Conservation (phyloP, 2,797 vertebrate species). For the Aulostomus chinensis region DNA sequence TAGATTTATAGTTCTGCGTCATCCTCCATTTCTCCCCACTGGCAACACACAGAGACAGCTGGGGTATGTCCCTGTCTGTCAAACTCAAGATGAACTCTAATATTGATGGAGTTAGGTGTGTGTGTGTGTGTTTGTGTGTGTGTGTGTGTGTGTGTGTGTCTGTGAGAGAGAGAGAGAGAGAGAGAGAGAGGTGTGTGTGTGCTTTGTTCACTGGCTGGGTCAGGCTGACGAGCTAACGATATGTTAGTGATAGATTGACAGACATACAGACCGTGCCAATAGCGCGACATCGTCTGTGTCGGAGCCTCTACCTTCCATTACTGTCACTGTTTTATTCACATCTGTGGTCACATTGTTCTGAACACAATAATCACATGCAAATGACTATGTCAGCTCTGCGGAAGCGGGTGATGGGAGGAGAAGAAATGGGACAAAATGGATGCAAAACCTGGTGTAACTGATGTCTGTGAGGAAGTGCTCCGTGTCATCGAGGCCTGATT, state of each 20-base stretch:
- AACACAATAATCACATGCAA: slow-evolving; percentile 64
- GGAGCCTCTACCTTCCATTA: slow-evolving; percentile 28
- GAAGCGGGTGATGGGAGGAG: slow-evolving; percentile 51
- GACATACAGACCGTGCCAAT: slow-evolving; percentile 5
- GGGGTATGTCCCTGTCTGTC: slow-evolving; percentile 52
- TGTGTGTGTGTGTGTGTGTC: slow-evolving; percentile 9
- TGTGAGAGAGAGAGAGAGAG: too few species aligned
- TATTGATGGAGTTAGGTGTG: slow-evolving; percentile 20
- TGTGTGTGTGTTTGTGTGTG: slow-evolving; percentile 3
- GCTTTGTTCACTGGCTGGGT: slow-evolving; percentile 10
- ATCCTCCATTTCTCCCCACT: slow-evolving; percentile 25
- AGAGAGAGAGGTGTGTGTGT: neutral
- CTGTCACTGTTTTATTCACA: slow-evolving; percentile 49
- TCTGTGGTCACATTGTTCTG: slow-evolving; percentile 37
- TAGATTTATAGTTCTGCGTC: slow-evolving; percentile 34
- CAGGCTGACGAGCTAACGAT: slow-evolving; percentile 29
- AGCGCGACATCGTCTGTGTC: slow-evolving; percentile 4
- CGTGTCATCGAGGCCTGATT: slow-evolving; percentile 37
- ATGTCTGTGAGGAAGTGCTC: slow-evolving; percentile 64
- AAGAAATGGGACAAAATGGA: slow-evolving; percentile 63
- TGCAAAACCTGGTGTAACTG: slow-evolving; percentile 79
- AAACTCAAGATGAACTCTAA: slow-evolving; percentile 62
- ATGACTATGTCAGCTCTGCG: slow-evolving; percentile 40
- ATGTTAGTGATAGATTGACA: slow-evolving; percentile 31
- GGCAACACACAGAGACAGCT: slow-evolving; percentile 32